Percentiles rank a stretch among this genome's conserved stretches.
phyloP scores from a whole-genome alignment of 2,797 vertebrate genomes.

The Psittacula derbiana region DNA sequence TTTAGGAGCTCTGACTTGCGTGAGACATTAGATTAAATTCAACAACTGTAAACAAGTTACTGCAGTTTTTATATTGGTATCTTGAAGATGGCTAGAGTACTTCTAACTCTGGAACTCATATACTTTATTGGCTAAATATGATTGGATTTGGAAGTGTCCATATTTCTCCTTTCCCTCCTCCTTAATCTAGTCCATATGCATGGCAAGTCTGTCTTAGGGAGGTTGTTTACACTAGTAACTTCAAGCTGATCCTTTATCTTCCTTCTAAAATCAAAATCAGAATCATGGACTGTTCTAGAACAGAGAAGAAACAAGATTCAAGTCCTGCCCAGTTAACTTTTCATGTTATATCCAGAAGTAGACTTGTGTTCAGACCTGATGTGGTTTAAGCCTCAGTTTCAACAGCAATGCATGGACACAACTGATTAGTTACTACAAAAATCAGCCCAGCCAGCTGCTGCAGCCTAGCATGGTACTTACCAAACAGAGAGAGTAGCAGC shows the following conservation, averaged over 20 bases:
- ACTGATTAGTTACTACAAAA: not conserved
- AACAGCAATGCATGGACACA: not conserved
- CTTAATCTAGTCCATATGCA: not conserved
- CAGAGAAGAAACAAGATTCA: not conserved
- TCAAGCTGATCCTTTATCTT: not conserved
- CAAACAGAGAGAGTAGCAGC: slow-evolving; percentile 92
- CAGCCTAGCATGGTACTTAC: slow-evolving; percentile 68
- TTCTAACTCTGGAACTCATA: not conserved
- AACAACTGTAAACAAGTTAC: not conserved
- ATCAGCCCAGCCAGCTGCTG: not conserved
- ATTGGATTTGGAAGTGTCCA: not conserved
- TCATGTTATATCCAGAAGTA: not conserved
- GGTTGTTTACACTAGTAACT: not conserved
- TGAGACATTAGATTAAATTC: not conserved
- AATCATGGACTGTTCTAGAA: not conserved
- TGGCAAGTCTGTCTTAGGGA: not conserved
- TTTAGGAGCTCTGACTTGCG: not conserved
- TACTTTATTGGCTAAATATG: not conserved
- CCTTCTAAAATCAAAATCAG: not conserved
- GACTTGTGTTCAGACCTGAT: not conserved
- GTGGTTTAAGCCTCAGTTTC: not conserved
- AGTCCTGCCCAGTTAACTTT: not conserved
- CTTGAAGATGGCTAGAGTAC: not conserved
- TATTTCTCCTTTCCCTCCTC: not conserved
- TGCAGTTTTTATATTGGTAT: not conserved